phyloP scores from a whole-genome alignment of 2,113 vertebrate species.

The Equus przewalskii region DNA sequence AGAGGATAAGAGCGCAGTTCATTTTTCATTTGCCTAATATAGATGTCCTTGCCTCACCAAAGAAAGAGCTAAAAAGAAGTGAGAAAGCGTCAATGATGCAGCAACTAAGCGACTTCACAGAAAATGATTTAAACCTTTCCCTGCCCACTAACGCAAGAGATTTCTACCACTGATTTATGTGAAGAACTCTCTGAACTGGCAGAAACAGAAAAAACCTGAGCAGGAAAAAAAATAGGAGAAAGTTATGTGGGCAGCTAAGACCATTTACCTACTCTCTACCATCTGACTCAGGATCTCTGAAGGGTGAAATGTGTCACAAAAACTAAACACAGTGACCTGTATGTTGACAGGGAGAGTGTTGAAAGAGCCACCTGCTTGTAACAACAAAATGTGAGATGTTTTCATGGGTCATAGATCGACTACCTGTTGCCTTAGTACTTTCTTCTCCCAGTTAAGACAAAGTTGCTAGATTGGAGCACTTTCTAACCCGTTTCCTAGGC shows the following conservation, averaged over 20 bases:
- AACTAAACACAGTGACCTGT: background rate
- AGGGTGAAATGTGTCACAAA: background rate
- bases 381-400: background rate
- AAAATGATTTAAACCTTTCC: conserved; percentile 74
- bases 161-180: conserved; percentile 66
- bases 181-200: conserved; percentile 47
- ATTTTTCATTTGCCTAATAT: conserved; percentile 53
- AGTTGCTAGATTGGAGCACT: background rate
- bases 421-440: background rate
- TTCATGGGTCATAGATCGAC: background rate
- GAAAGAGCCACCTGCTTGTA: background rate
- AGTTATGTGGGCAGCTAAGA: conserved; percentile 27
- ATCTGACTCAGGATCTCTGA: background rate
- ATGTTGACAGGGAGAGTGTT: background rate
- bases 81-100: conserved; percentile 51
- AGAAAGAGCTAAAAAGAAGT: conserved; percentile 51
- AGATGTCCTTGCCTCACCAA: conserved; percentile 3
- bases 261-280: background rate
- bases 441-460: background rate
- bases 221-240: background rate
- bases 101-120: conserved; percentile 80
- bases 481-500: background rate
- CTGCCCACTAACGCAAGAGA: conserved; percentile 43
- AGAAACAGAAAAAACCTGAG: conserved; percentile 54
- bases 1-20: background rate